phyloP scores from a whole-genome alignment of 1,140 invertebrate species.

The Drosophila ironensis region DNA sequence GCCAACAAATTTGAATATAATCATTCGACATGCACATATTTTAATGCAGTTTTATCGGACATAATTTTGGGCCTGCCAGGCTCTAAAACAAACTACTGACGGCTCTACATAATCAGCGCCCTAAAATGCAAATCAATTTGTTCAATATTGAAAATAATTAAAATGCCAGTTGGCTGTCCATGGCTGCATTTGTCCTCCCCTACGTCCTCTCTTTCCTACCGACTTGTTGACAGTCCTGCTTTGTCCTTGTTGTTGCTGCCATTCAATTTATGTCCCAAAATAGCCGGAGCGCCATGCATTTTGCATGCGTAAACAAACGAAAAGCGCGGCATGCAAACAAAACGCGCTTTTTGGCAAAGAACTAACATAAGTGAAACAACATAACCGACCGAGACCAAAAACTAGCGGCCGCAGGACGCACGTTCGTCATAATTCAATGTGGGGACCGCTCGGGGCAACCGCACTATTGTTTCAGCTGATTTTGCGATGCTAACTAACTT shows the following conservation, averaged over 20 bases:
- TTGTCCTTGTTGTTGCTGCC: constrained; percentile 30
- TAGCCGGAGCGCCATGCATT: constrained; percentile 48
- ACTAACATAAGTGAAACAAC: constrained; percentile 9
- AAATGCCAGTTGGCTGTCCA: constrained; percentile 61
- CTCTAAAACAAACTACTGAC: constrained; percentile 27
- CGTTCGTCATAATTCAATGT: constrained; percentile 72
- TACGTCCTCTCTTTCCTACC: neutral
- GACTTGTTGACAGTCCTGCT: constrained; percentile 57
- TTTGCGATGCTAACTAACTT: constrained; percentile 64
- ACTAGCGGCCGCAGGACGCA: constrained; percentile 35
- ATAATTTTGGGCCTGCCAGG: constrained; percentile 48
- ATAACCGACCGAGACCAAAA: constrained; percentile 39
- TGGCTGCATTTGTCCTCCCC: neutral
- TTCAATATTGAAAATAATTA: constrained; percentile 81
- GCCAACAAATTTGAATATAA: constrained; percentile 70
- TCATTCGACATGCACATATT: constrained; percentile 56
- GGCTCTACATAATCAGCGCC: constrained; percentile 66
- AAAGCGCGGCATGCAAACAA: constrained; percentile 49
- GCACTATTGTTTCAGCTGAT: constrained; percentile 77
- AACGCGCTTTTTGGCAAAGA: constrained; percentile 64
- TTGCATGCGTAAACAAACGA: constrained; percentile 64
- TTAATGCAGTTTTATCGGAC: constrained; percentile 70
- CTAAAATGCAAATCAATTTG: constrained; percentile 80
- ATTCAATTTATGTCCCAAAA: constrained; percentile 64
- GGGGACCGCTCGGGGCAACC: constrained; percentile 47